Evolutionary conservation across 2,888 invertebrate genomes (phyloP), one percentile per base, ranked within the genome.

Genomic region (Himalopsyche japonica): DNA sequence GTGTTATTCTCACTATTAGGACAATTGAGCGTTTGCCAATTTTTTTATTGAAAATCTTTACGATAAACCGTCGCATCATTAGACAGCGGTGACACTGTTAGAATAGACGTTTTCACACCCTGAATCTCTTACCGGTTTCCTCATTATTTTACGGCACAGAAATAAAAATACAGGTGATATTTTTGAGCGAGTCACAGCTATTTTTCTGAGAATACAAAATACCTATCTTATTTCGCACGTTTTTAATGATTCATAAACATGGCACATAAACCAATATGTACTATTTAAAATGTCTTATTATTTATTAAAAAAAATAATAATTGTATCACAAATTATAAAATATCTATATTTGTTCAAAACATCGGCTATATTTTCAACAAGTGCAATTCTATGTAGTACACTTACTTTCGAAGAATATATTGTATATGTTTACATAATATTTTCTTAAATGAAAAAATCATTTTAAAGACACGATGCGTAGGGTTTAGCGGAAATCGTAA

Each of bases 1-100:
- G n/a, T 77, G 43, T 27, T 24, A 48, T 79, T 79, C 30, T 18
- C 48, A 30, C 83, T 77, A 83, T 83, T 83, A 83, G 80, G 37
- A 30, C 80, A 80, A 83, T 80, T 83, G 83, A 83, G 77, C 76
- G 43, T 79, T 57, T 83, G 83, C 83, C 83, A 83, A 83, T 80
- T 83, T 83, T 82, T 32, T 70, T 70, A 70, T 70, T 30, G 32
- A 49, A 83, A 83, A 80, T 76, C 76, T 80, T 43, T 57, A 76
- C 57, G 57, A 78, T 30, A 70, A 37, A 78, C 37, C 82, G 78
- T 27, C 82, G 70, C 70, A 70, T 82, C 82, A 79, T 82, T 82
- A 79, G 47, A 70, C 79, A 57, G 79, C 76, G 82, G 79, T 70
- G 80, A 77, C 80, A 76, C 83, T 48, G 78, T 80, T 80, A 57